phyloP scores from a whole-genome alignment of 2,888 invertebrate species.

The Cremastobaeus sp. region DNA sequence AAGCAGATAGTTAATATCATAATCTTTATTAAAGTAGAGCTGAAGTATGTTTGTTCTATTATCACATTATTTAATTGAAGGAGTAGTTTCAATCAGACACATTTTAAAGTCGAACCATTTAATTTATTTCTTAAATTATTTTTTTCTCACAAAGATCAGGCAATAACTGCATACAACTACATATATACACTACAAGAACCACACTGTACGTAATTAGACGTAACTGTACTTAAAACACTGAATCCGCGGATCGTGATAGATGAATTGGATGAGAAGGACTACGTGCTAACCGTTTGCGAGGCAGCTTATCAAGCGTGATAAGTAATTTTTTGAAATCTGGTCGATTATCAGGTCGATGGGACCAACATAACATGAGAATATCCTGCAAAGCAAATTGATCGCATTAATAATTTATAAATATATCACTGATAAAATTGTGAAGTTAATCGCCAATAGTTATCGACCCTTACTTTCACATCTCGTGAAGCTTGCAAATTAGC shows the following conservation, averaged over 20 bases:
- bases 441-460: not conserved
- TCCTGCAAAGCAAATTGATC: conserved; percentile 82
- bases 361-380: conserved; percentile 98
- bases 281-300: conserved; percentile 95
- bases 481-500: conserved; percentile 95
- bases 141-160: conserved; percentile 69
- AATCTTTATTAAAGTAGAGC: too few species aligned
- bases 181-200: conserved; percentile 75
- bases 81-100: too few species aligned
- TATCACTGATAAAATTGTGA: not conserved
- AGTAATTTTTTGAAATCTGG: conserved; percentile 94
- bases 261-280: conserved; percentile 99
- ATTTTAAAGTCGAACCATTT: conserved; percentile 61
- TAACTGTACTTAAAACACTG: conserved; percentile 80
- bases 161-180: conserved; percentile 69
- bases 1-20: too few species aligned
- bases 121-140: conserved; percentile 67
- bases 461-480: conserved; percentile 90
- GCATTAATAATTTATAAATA: not conserved
- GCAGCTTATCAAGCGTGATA: conserved; percentile 92
- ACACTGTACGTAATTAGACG: conserved; percentile 71
- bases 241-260: conserved; percentile 96
- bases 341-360: conserved; percentile 89
- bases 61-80: too few species aligned
- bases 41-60: too few species aligned